Evolutionary conservation across 2,888 invertebrate genomes (phyloP), one percentile per base, ranked within the genome.

Genomic region (Drosophila cognata): DNA sequence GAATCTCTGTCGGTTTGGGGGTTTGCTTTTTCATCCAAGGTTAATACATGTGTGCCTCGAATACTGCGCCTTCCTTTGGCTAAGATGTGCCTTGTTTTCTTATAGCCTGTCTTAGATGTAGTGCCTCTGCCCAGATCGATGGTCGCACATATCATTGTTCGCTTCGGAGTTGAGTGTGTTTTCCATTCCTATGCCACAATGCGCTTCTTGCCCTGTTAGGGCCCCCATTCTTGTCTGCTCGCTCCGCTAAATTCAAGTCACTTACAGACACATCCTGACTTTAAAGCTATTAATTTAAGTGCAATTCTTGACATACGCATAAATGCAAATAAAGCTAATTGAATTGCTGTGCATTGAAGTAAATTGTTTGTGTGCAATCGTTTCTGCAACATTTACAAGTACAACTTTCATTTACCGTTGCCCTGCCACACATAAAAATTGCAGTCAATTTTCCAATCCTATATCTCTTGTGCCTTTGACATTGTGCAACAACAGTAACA

Each of bases 401-500:
- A 43, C 53, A 11, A 36, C 46, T 51, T 64, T 60, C 31, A 73
- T 73, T 59, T 21, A 41, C 31, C 65, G 29, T 58, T 59, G 65
- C 64, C 46, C 48, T 48, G 68, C 68, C 62, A 71, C 57, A 74
- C 55, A 85, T 85, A 77, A 88, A 84, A 84, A 75, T 80, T 88
- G 57, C 78, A 84, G 74, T 83, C 81, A 88, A 88, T 84, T 84
- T 82, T 74, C 60, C 60, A 48, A 58, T 21, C 48, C 36, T 6
- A 29, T 48, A 50, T 55, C 68, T 52, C 21, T 31, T 18, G 53
- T 64, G 61, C 31, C 29, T 53, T 48, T 13, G 31, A 28, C 21
- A 41, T 41, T 52, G 35, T 28, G 29, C 50, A 51, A 33, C 48
- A 56, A n/a, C 28, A 36, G 2, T 38, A 36, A 55, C 60, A 21